These are phyloP conservation scores for Anodontia alba DNA, from an alignment of 2,888 invertebrate species.

Conservation along the genomic window DNA sequence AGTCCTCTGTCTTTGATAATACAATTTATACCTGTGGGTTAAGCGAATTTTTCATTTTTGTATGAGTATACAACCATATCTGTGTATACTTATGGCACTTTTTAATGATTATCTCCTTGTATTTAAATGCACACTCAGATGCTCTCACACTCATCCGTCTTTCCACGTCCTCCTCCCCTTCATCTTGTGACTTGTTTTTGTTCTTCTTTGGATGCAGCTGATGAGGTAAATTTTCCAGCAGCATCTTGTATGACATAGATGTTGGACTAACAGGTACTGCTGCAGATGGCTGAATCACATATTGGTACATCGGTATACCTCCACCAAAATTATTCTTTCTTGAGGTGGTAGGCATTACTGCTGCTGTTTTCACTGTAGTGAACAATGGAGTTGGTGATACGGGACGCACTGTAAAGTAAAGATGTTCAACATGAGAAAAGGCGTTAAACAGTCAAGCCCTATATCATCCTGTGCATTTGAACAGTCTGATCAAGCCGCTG, in stretches of 20 bases:
- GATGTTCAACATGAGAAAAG: no score
- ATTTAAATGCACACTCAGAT: constrained; percentile 84
- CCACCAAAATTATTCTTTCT: constrained; percentile 20
- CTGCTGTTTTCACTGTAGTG: constrained; percentile 67
- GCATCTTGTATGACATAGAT: constrained; percentile 76
- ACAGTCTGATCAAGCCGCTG: no score
- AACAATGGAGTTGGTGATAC: constrained; percentile 70
- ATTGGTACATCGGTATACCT: constrained; percentile 68
- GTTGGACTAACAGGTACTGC: constrained; percentile 79
- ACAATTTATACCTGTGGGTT: constrained; percentile 89
- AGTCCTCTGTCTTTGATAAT: no score
- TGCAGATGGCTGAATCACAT: constrained; percentile 46
- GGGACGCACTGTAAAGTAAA: constrained; percentile 49
- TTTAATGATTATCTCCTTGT: constrained; percentile 87
- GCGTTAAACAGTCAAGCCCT: background rate
- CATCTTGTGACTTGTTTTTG: constrained; percentile 50
- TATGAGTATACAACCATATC: constrained; percentile 85
- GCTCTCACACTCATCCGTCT: constrained; percentile 83
- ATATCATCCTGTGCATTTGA: background rate
- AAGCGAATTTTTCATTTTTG: constrained; percentile 88
- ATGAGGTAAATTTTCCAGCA: constrained; percentile 75
- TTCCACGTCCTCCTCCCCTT: constrained; percentile 70
- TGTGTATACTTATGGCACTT: constrained; percentile 88
- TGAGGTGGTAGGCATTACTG: constrained; percentile 28
- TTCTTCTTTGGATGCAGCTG: constrained; percentile 74